A percentile compares a stretch with the other conserved stretches of the same genome.
Conservation (phyloP, 2,888 invertebrate genomes). For the Phoronis australis region DNA sequence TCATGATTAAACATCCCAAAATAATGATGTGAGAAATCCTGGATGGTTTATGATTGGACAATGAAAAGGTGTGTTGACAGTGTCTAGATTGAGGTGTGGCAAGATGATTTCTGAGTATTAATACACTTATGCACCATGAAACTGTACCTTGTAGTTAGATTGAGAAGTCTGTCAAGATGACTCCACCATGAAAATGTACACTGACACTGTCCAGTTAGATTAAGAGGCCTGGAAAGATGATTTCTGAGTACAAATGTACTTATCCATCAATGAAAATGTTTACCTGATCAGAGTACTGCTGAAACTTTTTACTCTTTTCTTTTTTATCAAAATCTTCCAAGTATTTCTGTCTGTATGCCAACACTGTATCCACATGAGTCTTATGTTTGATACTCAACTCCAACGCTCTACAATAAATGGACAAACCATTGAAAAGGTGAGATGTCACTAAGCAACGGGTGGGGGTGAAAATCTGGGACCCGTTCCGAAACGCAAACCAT, state of each 20-base stretch:
- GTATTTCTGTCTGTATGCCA: conserved; percentile 64
- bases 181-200: neutral
- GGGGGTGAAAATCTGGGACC: too few species aligned
- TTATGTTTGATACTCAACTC: conserved; percentile 71
- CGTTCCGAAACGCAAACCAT: too few species aligned
- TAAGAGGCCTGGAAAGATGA: neutral
- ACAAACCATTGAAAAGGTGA: too few species aligned
- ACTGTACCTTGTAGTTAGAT: neutral
- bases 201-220: conserved; percentile 8
- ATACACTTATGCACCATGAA: neutral
- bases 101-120: neutral
- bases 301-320: conserved; percentile 52
- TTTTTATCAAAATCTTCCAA: conserved; percentile 57
- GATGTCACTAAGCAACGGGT: too few species aligned
- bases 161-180: neutral
- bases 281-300: conserved; percentile 50
- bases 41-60: too few species aligned
- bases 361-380: conserved; percentile 68
- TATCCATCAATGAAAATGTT: conserved; percentile 1
- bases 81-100: too few species aligned
- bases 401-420: conserved; percentile 60
- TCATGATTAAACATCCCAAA: too few species aligned
- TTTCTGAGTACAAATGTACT: too few species aligned
- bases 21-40: too few species aligned
- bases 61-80: too few species aligned